These are phyloP conservation scores for Hyposmocoma kahamanoa DNA, from an alignment of 1,140 invertebrate species.

Conservation along the genomic window DNA sequence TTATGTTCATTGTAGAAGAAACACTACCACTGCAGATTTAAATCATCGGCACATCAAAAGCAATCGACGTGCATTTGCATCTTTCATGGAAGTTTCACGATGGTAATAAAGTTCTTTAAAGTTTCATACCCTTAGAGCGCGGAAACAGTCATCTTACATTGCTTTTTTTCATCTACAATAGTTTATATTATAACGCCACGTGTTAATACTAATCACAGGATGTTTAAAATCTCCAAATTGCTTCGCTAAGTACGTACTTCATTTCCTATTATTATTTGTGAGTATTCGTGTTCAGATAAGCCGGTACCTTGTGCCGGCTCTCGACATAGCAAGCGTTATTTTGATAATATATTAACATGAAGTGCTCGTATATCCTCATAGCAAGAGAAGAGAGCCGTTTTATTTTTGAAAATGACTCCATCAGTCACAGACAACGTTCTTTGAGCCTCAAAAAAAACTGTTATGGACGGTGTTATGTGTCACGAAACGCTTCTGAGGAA, in stretches of 20 bases:
- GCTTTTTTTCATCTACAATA: slow-evolving; percentile 46
- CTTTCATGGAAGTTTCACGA: too few relatives aligned
- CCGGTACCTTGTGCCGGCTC: slow-evolving; percentile 13
- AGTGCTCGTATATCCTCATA: slow-evolving; percentile 55
- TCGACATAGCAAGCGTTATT: slow-evolving; percentile 49
- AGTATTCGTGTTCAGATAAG: slow-evolving; percentile 49
- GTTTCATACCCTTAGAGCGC: too few relatives aligned
- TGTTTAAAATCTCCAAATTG: slow-evolving; percentile 56
- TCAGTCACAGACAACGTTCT: slow-evolving; percentile 64
- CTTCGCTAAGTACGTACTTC: slow-evolving; percentile 50
- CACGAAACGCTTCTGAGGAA: slow-evolving; percentile 49
- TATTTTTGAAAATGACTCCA: slow-evolving; percentile 71
- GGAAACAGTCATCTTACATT: slow-evolving; percentile 44
- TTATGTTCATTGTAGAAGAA: too few relatives aligned
- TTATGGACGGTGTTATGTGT: slow-evolving; percentile 50
- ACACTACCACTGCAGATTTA: too few relatives aligned
- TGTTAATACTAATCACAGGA: slow-evolving; percentile 61
- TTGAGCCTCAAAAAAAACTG: slow-evolving; percentile 50
- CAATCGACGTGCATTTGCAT: too few relatives aligned
- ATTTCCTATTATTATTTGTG: slow-evolving; percentile 62
- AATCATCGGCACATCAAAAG: too few relatives aligned
- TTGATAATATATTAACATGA: slow-evolving; percentile 65
- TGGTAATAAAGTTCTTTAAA: too few relatives aligned
- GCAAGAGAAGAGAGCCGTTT: slow-evolving; percentile 51
- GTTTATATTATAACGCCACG: slow-evolving; percentile 50